Conservation (phyloP, 2,797 vertebrate species). For the Siniperca scherzeri region DNA sequence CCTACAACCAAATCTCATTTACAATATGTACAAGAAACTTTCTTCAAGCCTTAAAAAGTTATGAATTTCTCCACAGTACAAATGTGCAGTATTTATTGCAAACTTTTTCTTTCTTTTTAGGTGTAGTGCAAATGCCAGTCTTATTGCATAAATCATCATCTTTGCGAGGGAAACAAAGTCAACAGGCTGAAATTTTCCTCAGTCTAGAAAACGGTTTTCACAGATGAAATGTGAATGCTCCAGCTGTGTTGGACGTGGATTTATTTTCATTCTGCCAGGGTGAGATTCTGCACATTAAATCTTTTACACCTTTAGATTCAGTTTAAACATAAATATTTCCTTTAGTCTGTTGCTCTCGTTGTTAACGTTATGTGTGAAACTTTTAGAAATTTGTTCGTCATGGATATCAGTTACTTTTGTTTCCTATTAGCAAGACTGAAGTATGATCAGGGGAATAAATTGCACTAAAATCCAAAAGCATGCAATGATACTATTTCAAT, state of each 20-base stretch:
- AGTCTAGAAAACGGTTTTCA: slow-evolving; percentile 46
- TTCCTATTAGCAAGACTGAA: slow-evolving; percentile 43
- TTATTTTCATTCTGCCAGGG: slow-evolving; percentile 42
- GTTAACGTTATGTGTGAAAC: slow-evolving; percentile 8
- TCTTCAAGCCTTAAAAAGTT: neutral
- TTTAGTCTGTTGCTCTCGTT: slow-evolving; percentile 10
- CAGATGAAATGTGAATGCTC: slow-evolving; percentile 46
- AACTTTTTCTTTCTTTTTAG: neutral
- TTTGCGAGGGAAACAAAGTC: slow-evolving; percentile 26
- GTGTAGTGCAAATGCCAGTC: neutral
- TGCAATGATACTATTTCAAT: slow-evolving; percentile 15
- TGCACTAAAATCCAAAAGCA: slow-evolving; percentile 29
- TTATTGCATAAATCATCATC: slow-evolving; percentile 25
- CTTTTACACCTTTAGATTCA: slow-evolving; percentile 43
- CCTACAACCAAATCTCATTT: neutral
- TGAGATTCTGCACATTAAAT: slow-evolving; percentile 50
- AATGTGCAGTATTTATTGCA: neutral
- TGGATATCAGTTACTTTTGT: slow-evolving; percentile 38
- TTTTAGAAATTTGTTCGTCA: slow-evolving; percentile 25
- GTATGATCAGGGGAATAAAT: slow-evolving; percentile 37
- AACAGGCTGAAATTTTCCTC: slow-evolving; percentile 43
- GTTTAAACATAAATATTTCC: slow-evolving; percentile 58
- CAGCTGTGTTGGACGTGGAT: slow-evolving; percentile 63
- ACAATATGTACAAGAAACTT: neutral
- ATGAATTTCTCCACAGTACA: neutral